Evolutionary conservation across 2,888 invertebrate genomes (phyloP), one percentile per base, ranked within the genome.

Genomic region (Sphinx pinastri): DNA sequence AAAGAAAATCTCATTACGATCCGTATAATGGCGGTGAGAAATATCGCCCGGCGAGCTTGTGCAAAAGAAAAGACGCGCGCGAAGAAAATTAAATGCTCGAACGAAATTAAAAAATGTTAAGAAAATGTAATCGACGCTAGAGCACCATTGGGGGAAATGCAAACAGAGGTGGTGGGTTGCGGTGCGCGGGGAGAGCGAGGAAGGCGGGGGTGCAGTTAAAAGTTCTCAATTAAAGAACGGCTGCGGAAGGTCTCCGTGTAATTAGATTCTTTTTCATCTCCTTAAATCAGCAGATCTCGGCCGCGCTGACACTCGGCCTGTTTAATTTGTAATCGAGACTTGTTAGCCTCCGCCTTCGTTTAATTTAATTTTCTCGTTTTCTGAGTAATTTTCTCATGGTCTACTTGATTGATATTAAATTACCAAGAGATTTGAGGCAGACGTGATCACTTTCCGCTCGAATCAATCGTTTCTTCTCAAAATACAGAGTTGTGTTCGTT

Each of bases 1-100:
- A 93, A 94, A 93, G 93, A 92, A 94, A 94, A 94, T 94, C 94
- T 94, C 94, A 93, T 94, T 94, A 94, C 89, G 84, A 82, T 81
- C 86, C 84, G 92, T 90, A 92, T 93, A 93, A 93, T 92, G 89
- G 93, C 89, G 89, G 91, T 89, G 92, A 91, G 92, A 93, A 92
- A 91, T 90, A 91, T 90, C 86, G 86, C 84, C 80, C 80, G 81
- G 84, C 81, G 84, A 86, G 82, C 85, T 86, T 85, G 84, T 78
- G 79, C 81, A 85, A 85, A 92, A 92, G 88, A 91, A 91, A 90
- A 91, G 88, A 86, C 87, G 89, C 84, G 85, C 86, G 90, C 87
- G 88, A 91, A 92, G 91, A 92, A 93, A 93, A 94, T 94, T 93
- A 94, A 93, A 93, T 91, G 89, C 89, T 89, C 82, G 86, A 92